Evolutionary conservation across 2,888 invertebrate species (phyloP).

Genomic region (Caenorhabditis sp.): DNA sequence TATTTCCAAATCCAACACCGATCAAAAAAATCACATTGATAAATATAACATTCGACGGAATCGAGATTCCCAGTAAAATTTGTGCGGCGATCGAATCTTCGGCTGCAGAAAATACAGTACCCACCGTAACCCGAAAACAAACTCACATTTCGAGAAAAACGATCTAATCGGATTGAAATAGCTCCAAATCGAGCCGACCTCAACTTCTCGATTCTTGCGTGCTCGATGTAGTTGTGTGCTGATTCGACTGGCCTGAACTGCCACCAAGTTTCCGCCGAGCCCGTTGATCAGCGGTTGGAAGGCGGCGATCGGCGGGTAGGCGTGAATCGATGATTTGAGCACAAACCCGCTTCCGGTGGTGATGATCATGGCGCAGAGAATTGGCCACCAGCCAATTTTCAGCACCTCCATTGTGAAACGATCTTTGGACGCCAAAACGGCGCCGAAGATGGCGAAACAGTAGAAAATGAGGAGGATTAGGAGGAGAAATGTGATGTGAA

Average conservation of each 20-base stretch:
- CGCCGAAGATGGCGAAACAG: slow-evolving; percentile 36
- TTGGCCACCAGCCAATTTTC: slow-evolving; percentile 53
- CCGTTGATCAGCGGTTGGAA: slow-evolving; percentile 68
- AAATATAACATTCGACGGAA: slow-evolving; percentile 61
- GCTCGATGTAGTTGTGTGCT: slow-evolving; percentile 57
- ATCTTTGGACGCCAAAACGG: slow-evolving; percentile 37
- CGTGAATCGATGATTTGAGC: slow-evolving; percentile 53
- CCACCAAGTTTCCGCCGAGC: slow-evolving; percentile 64
- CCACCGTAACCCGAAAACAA: not conserved
- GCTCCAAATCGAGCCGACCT: slow-evolving; percentile 16
- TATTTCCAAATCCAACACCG: slow-evolving; percentile 43
- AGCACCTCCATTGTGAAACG: slow-evolving; percentile 50
- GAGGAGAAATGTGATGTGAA: slow-evolving; percentile 33
- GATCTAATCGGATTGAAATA: slow-evolving; percentile 43
- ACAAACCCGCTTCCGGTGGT: slow-evolving; percentile 57
- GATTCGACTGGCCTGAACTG: slow-evolving; percentile 62
- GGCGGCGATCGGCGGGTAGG: slow-evolving; percentile 57
- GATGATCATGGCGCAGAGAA: slow-evolving; percentile 55
- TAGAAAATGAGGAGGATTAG: slow-evolving; percentile 43
- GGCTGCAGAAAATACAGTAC: too few relatives aligned
- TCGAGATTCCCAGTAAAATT: slow-evolving; percentile 52
- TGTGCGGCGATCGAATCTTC: slow-evolving; percentile 57
- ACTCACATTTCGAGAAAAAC: slow-evolving; percentile 43
- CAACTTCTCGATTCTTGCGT: slow-evolving; percentile 43
- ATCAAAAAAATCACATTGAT: slow-evolving; percentile 53